Conservation (phyloP, 2,888 invertebrate species). For the Pharmacophagus antenor region DNA sequence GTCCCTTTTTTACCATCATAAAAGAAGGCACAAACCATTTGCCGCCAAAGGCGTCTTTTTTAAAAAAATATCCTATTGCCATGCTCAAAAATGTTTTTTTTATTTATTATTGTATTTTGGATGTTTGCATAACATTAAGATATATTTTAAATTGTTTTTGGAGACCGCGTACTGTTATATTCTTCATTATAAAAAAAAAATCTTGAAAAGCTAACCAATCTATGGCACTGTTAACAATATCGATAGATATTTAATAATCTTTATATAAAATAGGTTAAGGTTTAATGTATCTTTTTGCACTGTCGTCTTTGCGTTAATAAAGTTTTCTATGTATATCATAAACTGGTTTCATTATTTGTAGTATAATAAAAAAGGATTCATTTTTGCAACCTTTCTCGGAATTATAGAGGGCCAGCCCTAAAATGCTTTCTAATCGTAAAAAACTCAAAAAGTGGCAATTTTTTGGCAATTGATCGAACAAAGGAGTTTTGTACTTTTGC, state of each 20-base stretch:
- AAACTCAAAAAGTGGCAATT: constrained; percentile 48
- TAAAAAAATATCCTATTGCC: constrained; percentile 30
- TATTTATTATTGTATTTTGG: constrained; percentile 39
- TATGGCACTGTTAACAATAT: no score
- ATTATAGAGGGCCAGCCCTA: constrained; percentile 39
- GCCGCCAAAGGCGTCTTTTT: constrained; percentile 36
- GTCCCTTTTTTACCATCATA: constrained; percentile 36
- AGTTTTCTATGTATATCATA: neutral
- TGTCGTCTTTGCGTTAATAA: neutral
- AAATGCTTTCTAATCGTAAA: constrained; percentile 58
- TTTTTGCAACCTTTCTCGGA: constrained; percentile 31
- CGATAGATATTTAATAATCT: no score
- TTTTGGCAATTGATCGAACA: constrained; percentile 46
- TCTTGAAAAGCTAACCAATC: no score
- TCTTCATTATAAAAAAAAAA: constrained; percentile 8
- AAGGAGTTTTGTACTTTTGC: constrained; percentile 33
- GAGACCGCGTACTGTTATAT: constrained; percentile 13
- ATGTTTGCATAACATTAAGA: constrained; percentile 57
- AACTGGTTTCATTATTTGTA: neutral
- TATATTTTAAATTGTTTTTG: constrained; percentile 34
- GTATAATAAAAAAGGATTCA: neutral
- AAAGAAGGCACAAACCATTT: constrained; percentile 34
- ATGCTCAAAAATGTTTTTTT: constrained; percentile 32
- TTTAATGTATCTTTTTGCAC: neutral
- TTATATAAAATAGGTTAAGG: no score